phyloP scores from a whole-genome alignment of 2,888 invertebrate genomes.

The Caenorhabditis panamensis region DNA sequence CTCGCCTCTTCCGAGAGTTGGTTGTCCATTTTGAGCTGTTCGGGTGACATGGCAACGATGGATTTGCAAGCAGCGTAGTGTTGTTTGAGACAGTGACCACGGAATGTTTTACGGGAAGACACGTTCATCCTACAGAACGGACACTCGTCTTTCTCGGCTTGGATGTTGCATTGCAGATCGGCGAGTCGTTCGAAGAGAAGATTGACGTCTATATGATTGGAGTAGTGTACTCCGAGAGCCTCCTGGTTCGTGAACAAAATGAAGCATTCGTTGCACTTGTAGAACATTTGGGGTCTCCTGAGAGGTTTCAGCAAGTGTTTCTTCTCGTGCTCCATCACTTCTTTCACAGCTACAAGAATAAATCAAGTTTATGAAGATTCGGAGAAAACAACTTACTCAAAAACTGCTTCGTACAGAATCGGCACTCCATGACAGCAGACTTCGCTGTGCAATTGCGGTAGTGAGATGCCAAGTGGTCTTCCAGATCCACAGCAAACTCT shows the following conservation, averaged over 20 bases:
- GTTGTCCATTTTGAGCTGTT: neutral
- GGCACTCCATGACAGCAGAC: slow-evolving; percentile 51
- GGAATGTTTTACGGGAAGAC: slow-evolving; percentile 37
- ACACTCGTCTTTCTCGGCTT: slow-evolving; percentile 45
- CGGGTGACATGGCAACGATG: neutral
- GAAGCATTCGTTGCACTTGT: slow-evolving; percentile 32
- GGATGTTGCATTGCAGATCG: slow-evolving; percentile 23
- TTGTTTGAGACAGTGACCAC: slow-evolving; percentile 34
- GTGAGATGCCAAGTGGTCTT: slow-evolving; percentile 27
- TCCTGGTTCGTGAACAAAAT: neutral
- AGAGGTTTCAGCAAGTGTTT: slow-evolving; percentile 23
- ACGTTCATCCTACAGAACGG: slow-evolving; percentile 46
- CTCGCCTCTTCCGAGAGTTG: slow-evolving; percentile 8
- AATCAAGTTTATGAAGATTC: neutral
- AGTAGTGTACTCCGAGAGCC: neutral
- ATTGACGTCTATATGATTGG: slow-evolving; percentile 12
- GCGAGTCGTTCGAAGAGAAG: slow-evolving; percentile 9
- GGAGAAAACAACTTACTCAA: slow-evolving; percentile 21
- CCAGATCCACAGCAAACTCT: slow-evolving; percentile 20
- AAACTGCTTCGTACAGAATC: slow-evolving; percentile 49
- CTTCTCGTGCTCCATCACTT: slow-evolving; percentile 44
- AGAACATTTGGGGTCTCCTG: neutral
- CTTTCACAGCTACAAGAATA: slow-evolving; percentile 38
- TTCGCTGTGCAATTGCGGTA: slow-evolving; percentile 35
- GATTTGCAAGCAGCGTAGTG: slow-evolving; percentile 44